Evolutionary conservation across 2,797 vertebrate genomes (phyloP).

Genomic region (Glossophaga mutica): DNA sequence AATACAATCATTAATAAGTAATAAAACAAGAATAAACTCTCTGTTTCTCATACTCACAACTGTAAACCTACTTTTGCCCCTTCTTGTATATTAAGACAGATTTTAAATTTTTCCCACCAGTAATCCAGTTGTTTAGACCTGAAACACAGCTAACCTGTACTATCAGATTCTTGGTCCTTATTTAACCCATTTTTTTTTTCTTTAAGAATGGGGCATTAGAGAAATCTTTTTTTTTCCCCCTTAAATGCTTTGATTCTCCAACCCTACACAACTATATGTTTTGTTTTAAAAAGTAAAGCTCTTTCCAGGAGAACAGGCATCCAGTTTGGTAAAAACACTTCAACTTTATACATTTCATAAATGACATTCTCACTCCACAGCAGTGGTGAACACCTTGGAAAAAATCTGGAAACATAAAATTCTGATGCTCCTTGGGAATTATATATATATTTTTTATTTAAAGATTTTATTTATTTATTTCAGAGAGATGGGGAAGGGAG

Average conservation of each 20-base stretch:
- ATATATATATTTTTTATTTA: neutral
- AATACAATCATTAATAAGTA: too few relatives aligned
- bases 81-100: neutral
- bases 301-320: neutral
- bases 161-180: neutral
- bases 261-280: neutral
- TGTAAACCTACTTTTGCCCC: neutral
- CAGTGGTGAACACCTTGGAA: neutral
- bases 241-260: constrained; percentile 6
- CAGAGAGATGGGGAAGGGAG: too few relatives aligned
- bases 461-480: too few relatives aligned
- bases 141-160: neutral
- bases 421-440: neutral
- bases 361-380: neutral
- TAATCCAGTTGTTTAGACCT: neutral
- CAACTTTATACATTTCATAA: neutral
- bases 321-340: neutral
- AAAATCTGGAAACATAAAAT: neutral
- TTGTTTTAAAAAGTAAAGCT: constrained; percentile 7
- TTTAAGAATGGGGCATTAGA: neutral
- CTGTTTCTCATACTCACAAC: neutral
- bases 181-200: neutral
- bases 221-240: neutral
- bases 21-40: neutral
- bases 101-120: neutral